Percentiles rank a stretch among this genome's conserved stretches.
phyloP scores from a whole-genome alignment of 1,140 invertebrate genomes.

The Brachionus asplanchnoidis region DNA sequence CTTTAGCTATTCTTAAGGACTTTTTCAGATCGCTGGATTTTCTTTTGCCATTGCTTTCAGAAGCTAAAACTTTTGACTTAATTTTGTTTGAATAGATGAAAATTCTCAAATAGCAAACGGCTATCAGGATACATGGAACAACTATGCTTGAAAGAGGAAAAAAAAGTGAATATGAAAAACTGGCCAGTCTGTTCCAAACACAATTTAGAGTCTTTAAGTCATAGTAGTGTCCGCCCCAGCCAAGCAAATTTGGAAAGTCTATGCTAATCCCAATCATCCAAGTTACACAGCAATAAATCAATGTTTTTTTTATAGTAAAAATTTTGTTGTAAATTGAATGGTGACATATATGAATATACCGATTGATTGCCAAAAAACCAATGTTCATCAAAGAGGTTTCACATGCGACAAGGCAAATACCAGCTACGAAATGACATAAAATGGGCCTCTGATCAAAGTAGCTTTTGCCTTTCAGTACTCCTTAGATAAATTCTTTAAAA shows the following conservation, averaged over 20 bases:
- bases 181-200: slow-evolving; percentile 49
- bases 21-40: slow-evolving; percentile 25
- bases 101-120: background rate
- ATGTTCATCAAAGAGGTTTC: slow-evolving; percentile 48
- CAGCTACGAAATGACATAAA: slow-evolving; percentile 48
- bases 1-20: slow-evolving; percentile 16
- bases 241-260: slow-evolving; percentile 42
- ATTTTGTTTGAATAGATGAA: background rate
- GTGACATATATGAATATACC: slow-evolving; percentile 48
- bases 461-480: slow-evolving; percentile 43
- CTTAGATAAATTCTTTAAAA: background rate
- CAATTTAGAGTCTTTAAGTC: slow-evolving; percentile 49
- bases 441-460: slow-evolving; percentile 47
- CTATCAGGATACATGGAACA: slow-evolving; percentile 18
- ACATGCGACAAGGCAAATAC: slow-evolving; percentile 48
- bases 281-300: slow-evolving; percentile 44
- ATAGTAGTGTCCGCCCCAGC: slow-evolving; percentile 48
- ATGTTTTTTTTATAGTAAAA: slow-evolving; percentile 45
- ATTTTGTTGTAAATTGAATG: slow-evolving; percentile 45
- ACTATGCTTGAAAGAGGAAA: slow-evolving; percentile 40
- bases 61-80: background rate
- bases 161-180: slow-evolving; percentile 47
- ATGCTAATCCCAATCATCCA: slow-evolving; percentile 45
- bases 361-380: slow-evolving; percentile 47
- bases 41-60: background rate